These are phyloP conservation scores for Neosalanx taihuensis DNA, from an alignment of 2,797 vertebrate genomes.

Conservation along the genomic window DNA sequence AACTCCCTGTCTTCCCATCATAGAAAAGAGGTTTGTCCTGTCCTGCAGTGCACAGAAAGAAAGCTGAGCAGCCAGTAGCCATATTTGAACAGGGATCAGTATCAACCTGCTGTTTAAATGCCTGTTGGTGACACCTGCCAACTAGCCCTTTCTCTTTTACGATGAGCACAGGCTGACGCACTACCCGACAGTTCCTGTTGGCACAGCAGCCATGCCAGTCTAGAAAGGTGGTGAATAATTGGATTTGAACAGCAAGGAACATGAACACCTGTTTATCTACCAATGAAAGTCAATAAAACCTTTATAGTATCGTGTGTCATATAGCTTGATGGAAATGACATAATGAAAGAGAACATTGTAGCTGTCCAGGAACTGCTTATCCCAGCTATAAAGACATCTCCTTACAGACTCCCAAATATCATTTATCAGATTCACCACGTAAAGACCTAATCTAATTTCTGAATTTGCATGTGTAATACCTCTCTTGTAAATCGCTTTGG, in stretches of 20 bases:
- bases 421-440: not conserved
- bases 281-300: not conserved
- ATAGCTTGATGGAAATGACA: not conserved
- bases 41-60: constrained; percentile 52
- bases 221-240: not conserved
- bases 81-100: constrained; percentile 67
- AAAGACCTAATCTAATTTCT: not conserved
- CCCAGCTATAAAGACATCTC: not conserved
- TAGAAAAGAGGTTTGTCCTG: constrained; percentile 60
- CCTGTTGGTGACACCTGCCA: constrained; percentile 62
- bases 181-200: constrained; percentile 4
- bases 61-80: constrained; percentile 41
- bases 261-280: not conserved
- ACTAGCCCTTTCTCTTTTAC: constrained; percentile 23
- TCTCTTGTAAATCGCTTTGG: too few relatives aligned
- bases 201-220: not conserved
- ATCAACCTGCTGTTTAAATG: constrained; percentile 50
- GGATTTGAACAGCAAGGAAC: not conserved
- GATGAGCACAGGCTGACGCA: constrained; percentile 16
- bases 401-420: not conserved
- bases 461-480: too few relatives aligned
- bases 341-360: not conserved
- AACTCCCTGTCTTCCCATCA: constrained; percentile 26
- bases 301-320: not conserved
- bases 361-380: not conserved